These are phyloP conservation scores for Myripristis jacobus DNA, from an alignment of 2,797 vertebrate genomes.

Conservation along the genomic window DNA sequence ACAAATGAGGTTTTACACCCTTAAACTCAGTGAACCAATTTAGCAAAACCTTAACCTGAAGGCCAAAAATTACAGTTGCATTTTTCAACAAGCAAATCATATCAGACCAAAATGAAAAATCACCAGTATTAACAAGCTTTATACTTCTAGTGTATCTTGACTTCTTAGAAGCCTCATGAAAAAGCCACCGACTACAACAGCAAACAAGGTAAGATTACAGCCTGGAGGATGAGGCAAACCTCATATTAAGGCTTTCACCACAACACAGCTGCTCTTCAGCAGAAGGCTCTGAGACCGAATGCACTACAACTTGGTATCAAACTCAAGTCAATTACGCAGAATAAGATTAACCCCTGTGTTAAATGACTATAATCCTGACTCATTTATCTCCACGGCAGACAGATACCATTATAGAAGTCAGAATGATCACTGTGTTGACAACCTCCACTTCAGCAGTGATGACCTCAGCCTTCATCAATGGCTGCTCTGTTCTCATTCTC, in stretches of 20 bases:
- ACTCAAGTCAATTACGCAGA: constrained; percentile 34
- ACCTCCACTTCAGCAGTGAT: constrained; percentile 59
- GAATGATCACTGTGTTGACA: constrained; percentile 53
- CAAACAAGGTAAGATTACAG: constrained; percentile 30
- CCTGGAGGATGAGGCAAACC: constrained; percentile 40
- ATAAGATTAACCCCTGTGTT: constrained; percentile 22
- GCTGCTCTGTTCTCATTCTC: constrained; percentile 49
- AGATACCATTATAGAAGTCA: constrained; percentile 13
- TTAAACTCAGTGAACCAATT: too few relatives aligned
- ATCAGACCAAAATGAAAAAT: background rate
- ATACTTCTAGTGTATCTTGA: background rate
- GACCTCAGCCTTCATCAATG: constrained; percentile 46
- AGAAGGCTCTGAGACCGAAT: background rate
- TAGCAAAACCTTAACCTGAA: too few relatives aligned
- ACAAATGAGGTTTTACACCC: too few relatives aligned
- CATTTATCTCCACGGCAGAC: constrained; percentile 51
- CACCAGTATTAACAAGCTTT: background rate
- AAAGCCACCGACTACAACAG: constrained; percentile 16
- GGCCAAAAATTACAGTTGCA: too few relatives aligned
- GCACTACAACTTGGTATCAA: constrained; percentile 25
- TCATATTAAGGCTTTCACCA: constrained; percentile 58
- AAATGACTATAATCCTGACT: constrained; percentile 73
- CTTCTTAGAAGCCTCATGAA: constrained; percentile 16
- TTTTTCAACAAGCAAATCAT: too few relatives aligned
- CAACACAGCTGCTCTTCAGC: constrained; percentile 61